Base-by-base conservation (phyloP, 2,888 invertebrate species). In the Ornithoptera priamus region DNA sequence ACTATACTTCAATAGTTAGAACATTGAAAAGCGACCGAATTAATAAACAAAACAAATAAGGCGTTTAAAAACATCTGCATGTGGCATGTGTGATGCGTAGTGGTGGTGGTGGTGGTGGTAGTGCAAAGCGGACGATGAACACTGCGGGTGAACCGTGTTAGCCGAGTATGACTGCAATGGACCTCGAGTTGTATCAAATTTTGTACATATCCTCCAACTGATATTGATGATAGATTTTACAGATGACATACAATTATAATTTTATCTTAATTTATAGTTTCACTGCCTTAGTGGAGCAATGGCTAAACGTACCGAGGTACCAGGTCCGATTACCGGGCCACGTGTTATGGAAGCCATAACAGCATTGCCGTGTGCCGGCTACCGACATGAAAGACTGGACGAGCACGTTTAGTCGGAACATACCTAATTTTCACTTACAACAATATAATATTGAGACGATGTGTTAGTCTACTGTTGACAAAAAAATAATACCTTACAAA, bases 1-100 rank as follows among this genome's bases (percentile, higher is more conserved):
- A 63, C 17, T 42, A 67, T 71, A 56, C 39, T 63, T 65, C 56
- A 69, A 46, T 46, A 53, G 53, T 53, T 53, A 53, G 53, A 53
- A 53, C 53, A 53, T 12, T 18, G 18, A 53, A n/a, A 53, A 68
- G 65, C 22, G 39, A 61, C 20, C 46, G 30, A 53, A 24, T 18
- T 22, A 60, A 24, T 63, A 50, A 69, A 5, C 6, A 18, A 65
- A 61, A 65, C 3, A 56, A 3, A 53, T 60, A 68, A 78, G 85
- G 83, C 86, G 85, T 85, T 84, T 76, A 81, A 82, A 77, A 76
- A 82, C 76, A 78, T 80, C 80, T 80, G 81, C 77, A 81, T 80
- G 89, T 88, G 90, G 89, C 89, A 81, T 85, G 85, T 88, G 88
- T 83, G 79, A 87, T 88, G 89, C 83, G 83, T 82, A 58, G 75